Base-by-base conservation (phyloP, 2,113 vertebrate genomes). In the Tetrao urogallus region DNA sequence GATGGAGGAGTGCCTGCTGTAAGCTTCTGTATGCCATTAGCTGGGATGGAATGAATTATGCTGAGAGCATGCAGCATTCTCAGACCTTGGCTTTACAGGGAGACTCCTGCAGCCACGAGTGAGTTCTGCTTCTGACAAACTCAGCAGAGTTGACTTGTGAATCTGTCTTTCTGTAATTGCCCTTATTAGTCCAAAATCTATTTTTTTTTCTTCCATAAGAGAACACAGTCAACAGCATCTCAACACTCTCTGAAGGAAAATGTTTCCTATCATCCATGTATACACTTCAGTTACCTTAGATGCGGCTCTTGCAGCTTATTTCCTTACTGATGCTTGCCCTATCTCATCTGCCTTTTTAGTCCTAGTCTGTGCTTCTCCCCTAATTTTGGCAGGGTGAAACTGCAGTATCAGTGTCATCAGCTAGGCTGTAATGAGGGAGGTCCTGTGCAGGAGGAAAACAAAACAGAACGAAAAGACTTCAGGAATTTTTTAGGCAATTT, bases 71-170 rank as follows among this genome's bases (percentile, higher is more conserved):
- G 30, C 71, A 85, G 72, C 28, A 8, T 22, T 20, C 65, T n/a
- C 56, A 58, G 50, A 48, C 57, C 78, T 21, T 3, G 7, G 34
- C 65, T 89, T 86, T 83, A 43, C 36, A 11, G 2, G 67, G n/a
- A 92, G 64, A 90, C 57, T 69, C n/a, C 67, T 54, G 74, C 48
- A 78, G 76, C 57, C 76, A 25, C 48, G 21, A 56, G 57, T 21
- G 60, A 83, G 71, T 92, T 91, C 80, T 80, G 72, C 60, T 64
- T 86, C 79, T 84, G 45, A 84, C 34, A 66, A 28, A 43, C 32
- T 87, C 3, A 1, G 65, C 2, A 58, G 72, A 85, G 75, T 63
- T 66, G 17, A 67, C 64, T 21, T 71, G 42, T 74, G 60, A 1
- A 9, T 47, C 56, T 87, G 8, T 75, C 47, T 86, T 92, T 42